Base-by-base conservation (phyloP, 2,797 vertebrate species). In the Alosa sapidissima region DNA sequence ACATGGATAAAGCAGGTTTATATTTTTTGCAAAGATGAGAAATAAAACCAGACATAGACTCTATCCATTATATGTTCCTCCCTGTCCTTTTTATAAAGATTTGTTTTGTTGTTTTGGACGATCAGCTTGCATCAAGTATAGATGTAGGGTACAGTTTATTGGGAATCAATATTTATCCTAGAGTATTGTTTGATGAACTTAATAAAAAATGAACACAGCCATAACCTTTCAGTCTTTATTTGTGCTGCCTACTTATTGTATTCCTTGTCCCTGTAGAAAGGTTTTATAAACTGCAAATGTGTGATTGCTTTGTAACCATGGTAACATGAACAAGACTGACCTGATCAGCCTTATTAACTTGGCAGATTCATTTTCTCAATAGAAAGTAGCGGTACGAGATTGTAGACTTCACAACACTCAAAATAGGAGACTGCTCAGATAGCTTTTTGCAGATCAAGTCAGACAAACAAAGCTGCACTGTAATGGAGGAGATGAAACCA, bases 261-360 rank as follows among this genome's bases (percentile, higher is more conserved):
- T 75, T 75, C 33, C 36, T 75, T 75, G 68, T 75, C 68, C 68
- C 33, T 72, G 68, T 72, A 14, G 68, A 72, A 72, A 72, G 33
- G 68, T 36, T 75, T 41, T 33, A 45, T 75, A 75, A 75, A 75
- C 68, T 41, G 68, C 68, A 75, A 19, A 3, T 75, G 14, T 75
- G 14, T 75, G 68, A 75, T 75, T 75, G 33, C 68, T 75, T 75
- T 75, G 68, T 75, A 75, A 75, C 68, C 68, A 75, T 75, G 68
- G 68, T 75, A 45, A 75, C 68, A 45, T 75, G 68, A 75, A 75
- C 68, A 75, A 75, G 68, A 75, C 33, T 75, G 68, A 75, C 68
- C 68, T 75, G 68, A 75, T 75, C 68, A 75, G 68, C 68, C 68
- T 75, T 75, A 75, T 41, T 75, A 75, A 75, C 68, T 45, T 75